Evolutionary conservation across 2,888 invertebrate genomes (phyloP), one percentile per base, ranked within the genome.

Genomic region (Lamellibrachia satsuma): DNA sequence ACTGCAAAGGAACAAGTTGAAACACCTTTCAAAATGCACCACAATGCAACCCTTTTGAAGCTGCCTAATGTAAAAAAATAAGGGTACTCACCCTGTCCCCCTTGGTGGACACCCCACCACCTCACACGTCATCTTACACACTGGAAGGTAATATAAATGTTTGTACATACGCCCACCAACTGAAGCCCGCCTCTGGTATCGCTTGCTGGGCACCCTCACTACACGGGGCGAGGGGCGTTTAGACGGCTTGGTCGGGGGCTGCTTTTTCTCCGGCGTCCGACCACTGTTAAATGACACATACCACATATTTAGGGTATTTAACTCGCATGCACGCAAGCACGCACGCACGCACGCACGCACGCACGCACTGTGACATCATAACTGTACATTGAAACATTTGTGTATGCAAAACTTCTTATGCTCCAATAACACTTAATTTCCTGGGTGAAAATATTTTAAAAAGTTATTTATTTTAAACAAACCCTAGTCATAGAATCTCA

Each of bases 121-220:
- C 39, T 39, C 39, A 39, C 39, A 39, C 39, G 39, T 39, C 39
- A 39, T 39, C 39, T 39, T 39, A 39, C 39, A 39, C 39, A 39
- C 39, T 39, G 92, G 60, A 93, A 75, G 92, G 27, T 3, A 90
- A 52, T 39, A 52, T 52, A 93, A 39, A 92, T 92, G 3, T 75
- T 75, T 22, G n/a, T 75, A 75, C 75, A 22, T 75, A 75, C 52
- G 51, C 39, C 91, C 92, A 15, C 90, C 90, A 3, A 57, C 94
- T 52, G 93, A 93, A 39, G 95, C 94, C 52, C 96, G 93, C 22
- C 96, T 93, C 39, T 95, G 95, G 91, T 96, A 95, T 51, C 96
- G 94, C 93, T 95, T 94, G 93, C 96, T 96, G 39, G 96, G 95
- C 8, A 95, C 95, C 90, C 96, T 93, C 75, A 75, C 75, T 22